These are phyloP conservation scores for Typhlichthys subterraneus DNA, from an alignment of 2,797 vertebrate genomes.

Conservation along the genomic window DNA sequence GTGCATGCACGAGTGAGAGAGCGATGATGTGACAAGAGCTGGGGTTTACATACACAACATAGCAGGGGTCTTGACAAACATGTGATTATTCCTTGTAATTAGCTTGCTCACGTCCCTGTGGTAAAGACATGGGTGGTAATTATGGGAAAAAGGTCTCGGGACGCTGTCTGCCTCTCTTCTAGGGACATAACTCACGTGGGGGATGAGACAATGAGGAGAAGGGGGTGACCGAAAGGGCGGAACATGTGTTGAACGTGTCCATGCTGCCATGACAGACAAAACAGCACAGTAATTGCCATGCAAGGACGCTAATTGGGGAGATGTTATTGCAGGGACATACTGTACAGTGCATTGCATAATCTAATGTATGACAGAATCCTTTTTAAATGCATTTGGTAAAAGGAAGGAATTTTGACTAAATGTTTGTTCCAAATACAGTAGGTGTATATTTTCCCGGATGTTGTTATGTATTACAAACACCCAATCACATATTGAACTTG, in stretches of 20 bases:
- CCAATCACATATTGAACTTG: not conserved
- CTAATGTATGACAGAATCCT: conserved; percentile 22
- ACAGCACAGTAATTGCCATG: conserved; percentile 58
- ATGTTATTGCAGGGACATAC: conserved; percentile 33
- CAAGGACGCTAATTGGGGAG: conserved; percentile 36
- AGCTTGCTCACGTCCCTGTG: conserved; percentile 68
- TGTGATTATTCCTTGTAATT: conserved; percentile 79
- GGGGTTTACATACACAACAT: conserved; percentile 61
- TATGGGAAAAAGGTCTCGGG: conserved; percentile 69
- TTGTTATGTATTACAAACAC: not conserved
- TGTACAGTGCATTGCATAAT: not conserved
- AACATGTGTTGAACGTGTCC: conserved; percentile 60
- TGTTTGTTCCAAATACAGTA: not conserved
- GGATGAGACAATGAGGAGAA: conserved; percentile 60
- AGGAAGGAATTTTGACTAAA: not conserved
- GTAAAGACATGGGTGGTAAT: conserved; percentile 74
- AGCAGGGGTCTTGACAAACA: conserved; percentile 77
- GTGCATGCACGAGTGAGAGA: conserved; percentile 29
- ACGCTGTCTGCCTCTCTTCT: conserved; percentile 57
- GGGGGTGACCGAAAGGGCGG: conserved; percentile 43
- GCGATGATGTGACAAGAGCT: conserved; percentile 53
- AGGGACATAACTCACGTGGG: conserved; percentile 66
- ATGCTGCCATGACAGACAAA: conserved; percentile 59
- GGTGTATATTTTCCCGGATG: not conserved
- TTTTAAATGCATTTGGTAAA: conserved; percentile 23